Conservation (phyloP, 2,888 invertebrate genomes). For the Dasysyrphus albostriatus region DNA sequence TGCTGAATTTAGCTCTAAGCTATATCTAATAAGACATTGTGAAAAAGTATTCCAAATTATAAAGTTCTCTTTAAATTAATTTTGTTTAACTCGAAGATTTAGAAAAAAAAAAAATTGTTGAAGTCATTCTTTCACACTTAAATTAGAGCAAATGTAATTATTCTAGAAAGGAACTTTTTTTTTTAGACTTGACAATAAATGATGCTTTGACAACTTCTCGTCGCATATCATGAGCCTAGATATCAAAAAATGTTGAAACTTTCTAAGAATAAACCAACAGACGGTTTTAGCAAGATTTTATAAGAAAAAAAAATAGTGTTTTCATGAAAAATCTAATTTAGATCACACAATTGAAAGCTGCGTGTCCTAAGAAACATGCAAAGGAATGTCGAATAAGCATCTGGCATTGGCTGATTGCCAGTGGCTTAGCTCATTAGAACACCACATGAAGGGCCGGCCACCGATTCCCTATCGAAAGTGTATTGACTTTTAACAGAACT, state of each 20-base stretch:
- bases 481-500: slow-evolving; percentile 55
- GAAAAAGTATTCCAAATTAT: no score
- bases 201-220: background rate
- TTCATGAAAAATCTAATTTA: slow-evolving; percentile 10
- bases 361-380: slow-evolving; percentile 31
- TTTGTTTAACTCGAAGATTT: no score
- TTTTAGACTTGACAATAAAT: background rate
- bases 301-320: background rate
- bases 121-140: no score
- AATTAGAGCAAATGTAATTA: no score
- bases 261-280: slow-evolving; percentile 16
- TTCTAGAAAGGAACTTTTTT: no score
- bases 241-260: background rate
- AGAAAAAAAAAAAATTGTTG: no score
- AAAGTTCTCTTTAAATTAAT: no score
- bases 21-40: no score
- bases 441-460: slow-evolving; percentile 55
- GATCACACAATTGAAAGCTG: slow-evolving; percentile 28
- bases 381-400: slow-evolving; percentile 47
- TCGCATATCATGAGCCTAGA: background rate
- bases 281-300: background rate
- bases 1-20: no score
- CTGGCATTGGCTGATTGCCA: slow-evolving; percentile 64
- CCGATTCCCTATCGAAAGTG: slow-evolving; percentile 35
- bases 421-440: slow-evolving; percentile 24